Evolutionary conservation across 2,888 invertebrate species (phyloP).

Genomic region (Platerodrilus igneus): DNA sequence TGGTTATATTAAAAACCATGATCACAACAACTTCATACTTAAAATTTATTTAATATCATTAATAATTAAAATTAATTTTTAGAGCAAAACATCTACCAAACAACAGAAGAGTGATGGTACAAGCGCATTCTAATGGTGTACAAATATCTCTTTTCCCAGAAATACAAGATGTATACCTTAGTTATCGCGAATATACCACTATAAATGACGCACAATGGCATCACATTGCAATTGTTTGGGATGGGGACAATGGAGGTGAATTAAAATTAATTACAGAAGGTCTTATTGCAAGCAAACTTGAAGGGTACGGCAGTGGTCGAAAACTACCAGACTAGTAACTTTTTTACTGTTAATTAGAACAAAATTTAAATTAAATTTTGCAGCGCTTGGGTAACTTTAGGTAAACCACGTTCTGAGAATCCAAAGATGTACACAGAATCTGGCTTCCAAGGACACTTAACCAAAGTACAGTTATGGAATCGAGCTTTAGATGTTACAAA

Average conservation of each 20-base stretch:
- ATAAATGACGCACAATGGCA: slow-evolving; percentile 97
- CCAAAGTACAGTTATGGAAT: slow-evolving; percentile 92
- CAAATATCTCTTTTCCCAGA: slow-evolving; percentile 86
- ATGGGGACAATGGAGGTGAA: slow-evolving; percentile 78
- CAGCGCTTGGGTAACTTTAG: slow-evolving; percentile 88
- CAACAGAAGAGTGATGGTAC: slow-evolving; percentile 75
- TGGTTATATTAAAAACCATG: too few relatives aligned
- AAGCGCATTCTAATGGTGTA: slow-evolving; percentile 90
- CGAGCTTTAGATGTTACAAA: slow-evolving; percentile 85
- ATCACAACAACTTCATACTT: too few relatives aligned
- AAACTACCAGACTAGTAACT: slow-evolving; percentile 79
- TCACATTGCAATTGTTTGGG: slow-evolving; percentile 93
- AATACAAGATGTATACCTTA: slow-evolving; percentile 81
- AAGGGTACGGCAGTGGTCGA: slow-evolving; percentile 81
- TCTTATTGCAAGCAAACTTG: slow-evolving; percentile 86
- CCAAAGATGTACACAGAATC: slow-evolving; percentile 79
- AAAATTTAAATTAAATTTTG: slow-evolving; percentile 34
- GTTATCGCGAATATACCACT: slow-evolving; percentile 86
- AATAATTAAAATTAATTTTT: slow-evolving; percentile 34
- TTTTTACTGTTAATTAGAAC: too few relatives aligned
- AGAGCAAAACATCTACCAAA: slow-evolving; percentile 75
- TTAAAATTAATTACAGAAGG: slow-evolving; percentile 93
- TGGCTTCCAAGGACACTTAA: slow-evolving; percentile 93
- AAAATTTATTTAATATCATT: too few relatives aligned
- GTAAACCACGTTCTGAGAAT: slow-evolving; percentile 79